Base-by-base conservation (phyloP, 1,140 invertebrate species). In the Listronotus oregonensis region DNA sequence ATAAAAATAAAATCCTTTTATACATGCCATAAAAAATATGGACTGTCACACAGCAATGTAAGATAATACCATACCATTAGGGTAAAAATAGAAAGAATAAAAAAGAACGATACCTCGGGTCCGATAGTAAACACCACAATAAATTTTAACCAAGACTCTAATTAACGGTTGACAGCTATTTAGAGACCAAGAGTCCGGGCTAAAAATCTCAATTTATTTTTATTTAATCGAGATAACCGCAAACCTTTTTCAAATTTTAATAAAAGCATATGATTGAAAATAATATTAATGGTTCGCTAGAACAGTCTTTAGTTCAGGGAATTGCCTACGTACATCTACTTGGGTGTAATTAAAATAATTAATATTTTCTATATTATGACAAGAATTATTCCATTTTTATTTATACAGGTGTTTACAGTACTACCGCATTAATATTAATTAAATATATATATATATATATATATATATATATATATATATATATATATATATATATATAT, bases 31-130 rank as follows among this genome's bases (percentile, higher is more conserved):
- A 17, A 58, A 46, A 68, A 68, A 64, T 68, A 68, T 68, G 66
- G 54, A 52, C 60, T 68, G 66, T 64, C 66, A 64, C 47, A 64
- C 1, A 56, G 61, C 51, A 68, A 69, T 54, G 64, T 55, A 61
- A 66, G 67, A 69, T 65, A 68, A 68, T 68, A 50, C 59, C 50
- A 68, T 67, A 18, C 58, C 46, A 57, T 56, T 57, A 50, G 44
- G 27, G 40, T 37, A n/a, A 46, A 58, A 58, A 47, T 14, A 55
- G 52, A 51, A 54, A 52, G 17, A 64, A 50, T 52, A 64, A 54
- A 56, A 37, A 37, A 12, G 34, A 17, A 62, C 12, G 32, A 43
- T 46, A 18, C 32, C 34, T 51, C n/a, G 43, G 32, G 37, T 52
- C 51, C 17, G 40, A 63, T 55, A 55, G 60, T 63, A 65, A 62